Evolutionary conservation across 2,797 vertebrate species (phyloP).

Genomic region (Garrulus glandarius): DNA sequence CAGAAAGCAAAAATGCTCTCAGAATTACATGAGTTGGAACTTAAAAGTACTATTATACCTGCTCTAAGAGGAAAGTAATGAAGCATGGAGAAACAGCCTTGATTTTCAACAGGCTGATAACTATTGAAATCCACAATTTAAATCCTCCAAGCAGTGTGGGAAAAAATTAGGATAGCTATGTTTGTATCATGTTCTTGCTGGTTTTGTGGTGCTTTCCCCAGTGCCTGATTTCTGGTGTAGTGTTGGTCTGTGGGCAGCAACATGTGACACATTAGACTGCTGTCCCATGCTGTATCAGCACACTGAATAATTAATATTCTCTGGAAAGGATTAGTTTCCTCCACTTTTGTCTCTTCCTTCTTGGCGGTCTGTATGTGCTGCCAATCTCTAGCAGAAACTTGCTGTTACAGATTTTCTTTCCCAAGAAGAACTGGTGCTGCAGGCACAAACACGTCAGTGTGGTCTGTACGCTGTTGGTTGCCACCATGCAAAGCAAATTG

Average conservation of each 20-base stretch:
- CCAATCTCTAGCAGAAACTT: not conserved
- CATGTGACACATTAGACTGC: accelerated
- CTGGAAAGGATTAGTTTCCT: not conserved
- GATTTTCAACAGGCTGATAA: not conserved
- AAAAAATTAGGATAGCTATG: not conserved
- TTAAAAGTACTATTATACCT: not conserved
- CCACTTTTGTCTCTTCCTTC: not conserved
- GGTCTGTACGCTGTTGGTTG: not conserved
- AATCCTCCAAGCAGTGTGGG: not conserved
- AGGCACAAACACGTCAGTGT: not conserved
- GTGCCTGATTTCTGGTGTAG: not conserved
- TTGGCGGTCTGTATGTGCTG: not conserved
- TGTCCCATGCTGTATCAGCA: not conserved
- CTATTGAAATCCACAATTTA: not conserved
- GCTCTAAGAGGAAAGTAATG: not conserved
- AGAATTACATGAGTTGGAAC: not conserved
- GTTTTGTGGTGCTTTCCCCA: not conserved
- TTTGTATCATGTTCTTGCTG: not conserved
- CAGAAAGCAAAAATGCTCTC: not conserved
- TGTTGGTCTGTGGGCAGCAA: not conserved
- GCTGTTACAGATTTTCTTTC: not conserved
- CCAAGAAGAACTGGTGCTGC: not conserved
- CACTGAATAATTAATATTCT: not conserved
- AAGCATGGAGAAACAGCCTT: not conserved
- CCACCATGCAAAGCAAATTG: not conserved